Evolutionary conservation across 2,797 vertebrate genomes (phyloP).

Genomic region (Enteromius treurensis): DNA sequence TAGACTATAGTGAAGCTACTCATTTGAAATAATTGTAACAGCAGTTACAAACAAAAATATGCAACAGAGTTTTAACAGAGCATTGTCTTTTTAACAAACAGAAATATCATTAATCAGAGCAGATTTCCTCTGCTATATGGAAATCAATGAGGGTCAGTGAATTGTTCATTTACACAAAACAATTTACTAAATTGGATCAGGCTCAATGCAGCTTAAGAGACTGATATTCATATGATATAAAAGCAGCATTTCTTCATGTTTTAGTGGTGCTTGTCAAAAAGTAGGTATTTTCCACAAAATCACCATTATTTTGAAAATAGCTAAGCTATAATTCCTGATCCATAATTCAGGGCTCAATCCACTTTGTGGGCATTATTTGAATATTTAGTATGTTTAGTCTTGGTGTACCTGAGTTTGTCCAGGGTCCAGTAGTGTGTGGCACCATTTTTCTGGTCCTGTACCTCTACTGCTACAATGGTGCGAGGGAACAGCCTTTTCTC

Average conservation of each 20-base stretch:
- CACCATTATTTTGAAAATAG: background rate
- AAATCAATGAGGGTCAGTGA: background rate
- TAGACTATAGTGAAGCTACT: background rate
- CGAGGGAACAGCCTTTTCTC: constrained; percentile 92
- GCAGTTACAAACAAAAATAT: background rate
- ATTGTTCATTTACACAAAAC: background rate
- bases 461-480: constrained; percentile 94
- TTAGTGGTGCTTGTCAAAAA: background rate
- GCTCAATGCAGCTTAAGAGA: background rate
- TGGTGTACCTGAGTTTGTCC: constrained; percentile 90
- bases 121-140: background rate
- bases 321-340: background rate
- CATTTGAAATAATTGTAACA: background rate
- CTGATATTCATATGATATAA: background rate
- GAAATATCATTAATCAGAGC: background rate
- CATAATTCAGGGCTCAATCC: background rate
- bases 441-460: constrained; percentile 97
- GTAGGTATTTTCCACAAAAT: background rate
- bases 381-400: background rate
- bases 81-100: background rate
- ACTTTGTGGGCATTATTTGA: background rate
- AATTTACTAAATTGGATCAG: background rate
- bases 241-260: background rate
- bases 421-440: constrained; percentile 98
- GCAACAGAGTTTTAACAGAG: background rate